A percentile compares a stretch with the other conserved stretches of the same genome.
Conservation (phyloP, 2,113 vertebrate genomes). For the Chlorodrepanis virens region DNA sequence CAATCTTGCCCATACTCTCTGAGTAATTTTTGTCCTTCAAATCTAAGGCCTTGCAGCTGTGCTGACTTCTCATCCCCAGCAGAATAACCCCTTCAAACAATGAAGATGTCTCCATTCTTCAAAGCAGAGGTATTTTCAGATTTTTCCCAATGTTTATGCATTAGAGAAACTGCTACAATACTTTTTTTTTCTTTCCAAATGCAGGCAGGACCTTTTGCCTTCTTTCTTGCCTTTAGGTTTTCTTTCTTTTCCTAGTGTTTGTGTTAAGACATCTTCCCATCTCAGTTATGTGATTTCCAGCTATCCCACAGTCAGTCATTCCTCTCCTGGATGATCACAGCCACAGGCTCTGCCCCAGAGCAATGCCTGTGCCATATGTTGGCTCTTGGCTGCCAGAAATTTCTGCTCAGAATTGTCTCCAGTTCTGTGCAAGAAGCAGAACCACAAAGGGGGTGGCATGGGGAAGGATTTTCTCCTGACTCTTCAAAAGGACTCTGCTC, state of each 20-base stretch:
- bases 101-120: not conserved
- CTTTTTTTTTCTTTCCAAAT: not conserved
- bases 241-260: not conserved
- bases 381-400: not conserved
- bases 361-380: not conserved
- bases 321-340: not conserved
- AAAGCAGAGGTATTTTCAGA: not conserved
- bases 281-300: not conserved
- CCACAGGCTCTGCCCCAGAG: not conserved
- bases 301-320: not conserved
- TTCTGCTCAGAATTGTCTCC: not conserved
- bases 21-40: not conserved
- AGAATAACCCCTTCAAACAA: not conserved
- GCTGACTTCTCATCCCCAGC: not conserved
- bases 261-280: not conserved
- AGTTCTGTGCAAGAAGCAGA: not conserved
- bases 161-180: not conserved
- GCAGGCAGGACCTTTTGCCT: not conserved
- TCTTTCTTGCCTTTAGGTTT: not conserved
- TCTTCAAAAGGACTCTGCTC: not conserved
- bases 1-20: not conserved
- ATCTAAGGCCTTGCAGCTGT: not conserved
- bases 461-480: not conserved
- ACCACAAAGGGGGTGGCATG: accelerated
- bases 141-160: not conserved